phyloP scores from a whole-genome alignment of 2,888 invertebrate species.

The Neuroscelio doddi region DNA sequence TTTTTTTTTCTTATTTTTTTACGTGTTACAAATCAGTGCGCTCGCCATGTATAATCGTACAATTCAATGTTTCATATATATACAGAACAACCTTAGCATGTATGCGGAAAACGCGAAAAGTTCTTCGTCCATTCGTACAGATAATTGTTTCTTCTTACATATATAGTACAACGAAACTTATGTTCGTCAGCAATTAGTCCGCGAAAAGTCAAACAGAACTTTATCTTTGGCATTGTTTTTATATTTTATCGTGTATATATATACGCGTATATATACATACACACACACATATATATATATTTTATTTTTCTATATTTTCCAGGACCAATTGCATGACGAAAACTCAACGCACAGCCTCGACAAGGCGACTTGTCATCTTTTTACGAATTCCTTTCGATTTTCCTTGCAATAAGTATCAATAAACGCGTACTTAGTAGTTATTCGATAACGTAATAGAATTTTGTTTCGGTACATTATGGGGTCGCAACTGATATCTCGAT shows the following conservation, averaged over 20 bases:
- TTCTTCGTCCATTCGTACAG: conserved; percentile 43
- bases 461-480: conserved; percentile 6
- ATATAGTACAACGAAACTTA: conserved; percentile 45
- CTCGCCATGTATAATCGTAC: conserved; percentile 65
- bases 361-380: conserved; percentile 43
- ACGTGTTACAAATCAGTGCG: conserved; percentile 67
- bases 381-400: conserved; percentile 26
- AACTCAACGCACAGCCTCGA: conserved; percentile 52
- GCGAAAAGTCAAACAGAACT: conserved; percentile 28
- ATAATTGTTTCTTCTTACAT: conserved; percentile 40
- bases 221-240: conserved; percentile 17
- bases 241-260: conserved; percentile 10
- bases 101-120: conserved; percentile 57
- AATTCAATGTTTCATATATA: conserved; percentile 63
- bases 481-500: too few relatives aligned
- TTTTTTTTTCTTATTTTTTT: conserved; percentile 32
- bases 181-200: conserved; percentile 34
- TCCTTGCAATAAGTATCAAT: conserved; percentile 34
- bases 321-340: conserved; percentile 32
- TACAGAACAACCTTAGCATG: conserved; percentile 61
- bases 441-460: conserved; percentile 31
- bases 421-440: conserved; percentile 37
- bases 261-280: too few relatives aligned
- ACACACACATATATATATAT: too few relatives aligned
- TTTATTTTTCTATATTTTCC: conserved; percentile 12